These are phyloP conservation scores for Drosophila subpulchrella DNA, from an alignment of 1,140 invertebrate species.

Conservation along the genomic window DNA sequence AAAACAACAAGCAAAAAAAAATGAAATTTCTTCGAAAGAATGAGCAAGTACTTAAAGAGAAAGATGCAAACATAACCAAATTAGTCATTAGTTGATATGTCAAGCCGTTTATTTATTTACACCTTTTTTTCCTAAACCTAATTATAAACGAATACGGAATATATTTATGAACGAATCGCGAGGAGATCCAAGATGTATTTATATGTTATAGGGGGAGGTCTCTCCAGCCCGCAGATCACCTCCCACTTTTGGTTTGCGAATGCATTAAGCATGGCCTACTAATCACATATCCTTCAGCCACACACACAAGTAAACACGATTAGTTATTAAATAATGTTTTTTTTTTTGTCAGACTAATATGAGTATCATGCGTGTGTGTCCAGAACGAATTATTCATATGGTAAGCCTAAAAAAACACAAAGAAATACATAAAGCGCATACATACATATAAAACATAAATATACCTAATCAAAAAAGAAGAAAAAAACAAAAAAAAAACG, in stretches of 20 bases:
- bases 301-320: slow-evolving; percentile 31
- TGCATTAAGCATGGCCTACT: slow-evolving; percentile 31
- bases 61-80: slow-evolving; percentile 78
- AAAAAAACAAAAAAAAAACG: slow-evolving; percentile 7
- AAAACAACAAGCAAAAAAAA: slow-evolving; percentile 13
- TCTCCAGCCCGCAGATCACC: slow-evolving; percentile 15
- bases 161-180: slow-evolving; percentile 9
- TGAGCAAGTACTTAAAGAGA: slow-evolving; percentile 47
- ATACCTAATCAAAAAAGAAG: slow-evolving; percentile 25
- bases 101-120: slow-evolving; percentile 65
- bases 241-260: neutral
- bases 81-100: slow-evolving; percentile 81
- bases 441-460: slow-evolving; percentile 32
- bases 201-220: slow-evolving; percentile 33
- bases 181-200: slow-evolving; percentile 34
- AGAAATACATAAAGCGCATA: slow-evolving; percentile 18
- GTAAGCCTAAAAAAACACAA: slow-evolving; percentile 18
- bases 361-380: slow-evolving; percentile 48
- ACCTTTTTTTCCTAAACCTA: slow-evolving; percentile 54
- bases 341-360: slow-evolving; percentile 52
- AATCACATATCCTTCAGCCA: slow-evolving; percentile 50
- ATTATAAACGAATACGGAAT: slow-evolving; percentile 55
- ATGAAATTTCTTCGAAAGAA: slow-evolving; percentile 24
- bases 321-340: slow-evolving; percentile 34
- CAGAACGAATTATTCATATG: slow-evolving; percentile 51